Base-by-base conservation (phyloP, 2,888 invertebrate genomes). In the Colostygia pectinataria region DNA sequence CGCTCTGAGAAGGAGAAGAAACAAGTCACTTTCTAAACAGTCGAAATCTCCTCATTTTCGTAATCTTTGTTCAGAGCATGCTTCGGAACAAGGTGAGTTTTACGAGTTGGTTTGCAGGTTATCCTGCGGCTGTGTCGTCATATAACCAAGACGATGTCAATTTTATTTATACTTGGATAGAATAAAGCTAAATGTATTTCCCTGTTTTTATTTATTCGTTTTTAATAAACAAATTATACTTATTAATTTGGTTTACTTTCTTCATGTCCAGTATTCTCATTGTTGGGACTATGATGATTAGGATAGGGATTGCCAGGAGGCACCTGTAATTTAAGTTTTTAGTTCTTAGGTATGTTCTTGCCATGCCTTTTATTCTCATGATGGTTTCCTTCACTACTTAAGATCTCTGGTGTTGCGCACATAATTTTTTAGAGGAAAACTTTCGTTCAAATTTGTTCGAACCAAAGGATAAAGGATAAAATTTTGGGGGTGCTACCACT, bases 1-100 rank as follows among this genome's bases (percentile, higher is more conserved):
- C 82, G 86, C 57, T 54, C 87, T 23, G 88, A 89, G 58, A 80
- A 79, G 68, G 88, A 90, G 70, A 89, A 89, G 77, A 90, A 90
- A 67, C 85, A 86, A 76, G 90, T 90, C 65, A 82, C 90, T 64
- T 90, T 90, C 67, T 90, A 88, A 83, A 39, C 9, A 36, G 3
- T 18, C 13, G 9, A 0, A 14, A 10, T 45, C 18, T 37, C 18
- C 25, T 28, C 25, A 34, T 14, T 18, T 10, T 31, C 52, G 20
- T 5, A 57, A 71, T 73, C 74, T 63, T 52, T 66, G 60, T 56
- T 69, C 71, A 71, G 68, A 73, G 46, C 23, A 15, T 20, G 57
- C 59, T 73, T 75, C 66, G 71, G 67, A 65, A 61, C 53, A 61
- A 48, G 36, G 59, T 58, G 66, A 68, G 68, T 61, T 65, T 37